Evolutionary conservation across 2,888 invertebrate species (phyloP).

Genomic region (Thumatha senex): DNA sequence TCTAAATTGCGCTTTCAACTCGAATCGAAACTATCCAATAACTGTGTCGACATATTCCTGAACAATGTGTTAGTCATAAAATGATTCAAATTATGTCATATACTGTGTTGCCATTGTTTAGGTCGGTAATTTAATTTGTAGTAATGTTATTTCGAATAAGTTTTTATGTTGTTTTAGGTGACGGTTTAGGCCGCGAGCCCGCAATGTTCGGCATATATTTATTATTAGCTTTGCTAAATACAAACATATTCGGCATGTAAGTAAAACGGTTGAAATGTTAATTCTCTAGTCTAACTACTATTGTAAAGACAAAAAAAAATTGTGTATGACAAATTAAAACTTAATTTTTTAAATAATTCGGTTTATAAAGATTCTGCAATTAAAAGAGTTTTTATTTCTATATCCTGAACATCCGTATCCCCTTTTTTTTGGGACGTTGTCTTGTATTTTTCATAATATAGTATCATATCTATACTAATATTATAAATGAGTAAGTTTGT

Average conservation of each 20-base stretch:
- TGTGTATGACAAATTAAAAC: slow-evolving; percentile 73
- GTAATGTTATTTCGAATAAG: slow-evolving; percentile 57
- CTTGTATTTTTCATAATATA: no score
- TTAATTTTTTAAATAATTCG: slow-evolving; percentile 76
- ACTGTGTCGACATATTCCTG: slow-evolving; percentile 49
- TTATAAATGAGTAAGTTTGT: no score
- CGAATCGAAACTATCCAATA: neutral
- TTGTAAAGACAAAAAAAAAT: slow-evolving; percentile 79
- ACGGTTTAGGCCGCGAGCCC: slow-evolving; percentile 40
- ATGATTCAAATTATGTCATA: slow-evolving; percentile 67
- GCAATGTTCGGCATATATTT: slow-evolving; percentile 45
- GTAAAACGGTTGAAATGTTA: slow-evolving; percentile 74
- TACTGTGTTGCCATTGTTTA: slow-evolving; percentile 76
- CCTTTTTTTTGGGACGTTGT: no score
- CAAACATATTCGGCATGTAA: slow-evolving; percentile 59
- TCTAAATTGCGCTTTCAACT: no score
- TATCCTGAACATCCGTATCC: neutral
- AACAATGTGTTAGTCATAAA: slow-evolving; percentile 69
- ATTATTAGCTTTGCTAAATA: slow-evolving; percentile 62
- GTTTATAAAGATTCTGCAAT: slow-evolving; percentile 81
- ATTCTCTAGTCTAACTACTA: slow-evolving; percentile 80
- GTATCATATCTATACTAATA: no score
- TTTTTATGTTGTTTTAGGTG: slow-evolving; percentile 59
- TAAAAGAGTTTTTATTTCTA: slow-evolving; percentile 51
- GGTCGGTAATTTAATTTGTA: slow-evolving; percentile 59